Conservation (phyloP, 2,113 vertebrate genomes). For the Todiramphus chloris region DNA sequence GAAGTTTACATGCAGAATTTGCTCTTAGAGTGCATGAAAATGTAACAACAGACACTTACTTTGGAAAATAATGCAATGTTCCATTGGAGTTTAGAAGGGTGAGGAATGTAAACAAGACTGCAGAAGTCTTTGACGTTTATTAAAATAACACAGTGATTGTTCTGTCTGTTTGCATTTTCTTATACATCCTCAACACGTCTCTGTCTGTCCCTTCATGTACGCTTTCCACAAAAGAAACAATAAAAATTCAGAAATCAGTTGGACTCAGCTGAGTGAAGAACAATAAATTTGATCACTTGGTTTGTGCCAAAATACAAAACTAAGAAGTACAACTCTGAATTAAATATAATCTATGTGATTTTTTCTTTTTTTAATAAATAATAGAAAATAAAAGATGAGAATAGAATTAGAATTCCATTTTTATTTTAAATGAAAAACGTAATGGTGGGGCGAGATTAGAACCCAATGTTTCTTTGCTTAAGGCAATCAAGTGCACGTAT, state of each 20-base stretch:
- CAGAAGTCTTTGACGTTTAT: background rate
- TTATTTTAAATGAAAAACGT: background rate
- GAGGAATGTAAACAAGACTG: conserved; percentile 50
- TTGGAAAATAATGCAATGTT: background rate
- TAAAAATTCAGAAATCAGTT: background rate
- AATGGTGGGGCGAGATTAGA: conserved; percentile 9
- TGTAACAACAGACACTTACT: background rate
- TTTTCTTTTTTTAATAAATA: conserved; percentile 41
- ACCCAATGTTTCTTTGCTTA: conserved; percentile 55
- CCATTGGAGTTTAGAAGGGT: conserved; percentile 17
- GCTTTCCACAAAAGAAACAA: background rate
- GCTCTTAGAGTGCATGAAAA: background rate
- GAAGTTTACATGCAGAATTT: background rate
- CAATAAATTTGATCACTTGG: conserved; percentile 1
- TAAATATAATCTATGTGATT: conserved; percentile 35
- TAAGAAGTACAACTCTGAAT: conserved; percentile 33
- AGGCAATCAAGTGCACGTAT: conserved; percentile 64
- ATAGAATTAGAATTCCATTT: background rate
- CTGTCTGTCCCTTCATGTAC: conserved; percentile 41
- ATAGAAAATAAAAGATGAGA: conserved; percentile 29
- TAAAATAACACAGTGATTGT: conserved; percentile 58
- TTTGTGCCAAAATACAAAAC: conserved; percentile 49
- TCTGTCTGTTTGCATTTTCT: conserved; percentile 46
- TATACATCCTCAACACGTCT: conserved; percentile 33
- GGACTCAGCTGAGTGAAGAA: conserved; percentile 52